Percentiles rank a stretch among this genome's conserved stretches.
These are phyloP conservation scores for Eurois occulta DNA, from an alignment of 2,888 invertebrate species.

Conservation along the genomic window DNA sequence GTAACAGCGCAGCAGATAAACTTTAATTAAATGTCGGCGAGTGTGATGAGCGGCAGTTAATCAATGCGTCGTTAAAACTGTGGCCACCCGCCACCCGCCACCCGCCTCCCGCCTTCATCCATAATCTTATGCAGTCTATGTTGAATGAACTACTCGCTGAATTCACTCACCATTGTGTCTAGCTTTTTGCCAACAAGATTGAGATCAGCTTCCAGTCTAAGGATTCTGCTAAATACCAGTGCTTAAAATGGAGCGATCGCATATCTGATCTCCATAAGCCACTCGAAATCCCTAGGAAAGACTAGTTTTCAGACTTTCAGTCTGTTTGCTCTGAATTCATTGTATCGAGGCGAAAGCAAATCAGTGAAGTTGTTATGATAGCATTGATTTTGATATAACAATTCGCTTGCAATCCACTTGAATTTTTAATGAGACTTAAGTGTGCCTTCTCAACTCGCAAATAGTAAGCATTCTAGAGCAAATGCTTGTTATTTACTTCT, in stretches of 20 bases:
- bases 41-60: slow-evolving; percentile 28
- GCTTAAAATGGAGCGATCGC: background rate
- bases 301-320: background rate
- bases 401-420: slow-evolving; percentile 1
- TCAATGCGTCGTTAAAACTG: slow-evolving; percentile 36
- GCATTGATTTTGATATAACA: slow-evolving; percentile 2
- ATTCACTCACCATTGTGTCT: background rate
- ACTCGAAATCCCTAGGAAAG: background rate
- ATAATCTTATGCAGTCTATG: background rate
- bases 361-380: background rate
- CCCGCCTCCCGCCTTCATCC: background rate
- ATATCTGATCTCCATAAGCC: background rate
- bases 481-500: slow-evolving; percentile 20
- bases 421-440: slow-evolving; percentile 28
- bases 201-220: background rate
- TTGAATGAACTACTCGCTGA: background rate
- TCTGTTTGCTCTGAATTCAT: background rate
- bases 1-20: slow-evolving; percentile 34
- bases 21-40: slow-evolving; percentile 50
- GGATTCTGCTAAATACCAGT: background rate
- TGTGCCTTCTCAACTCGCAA: slow-evolving; percentile 4
- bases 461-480: slow-evolving; percentile 20
- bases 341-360: background rate
- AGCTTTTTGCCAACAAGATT: background rate
- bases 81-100: slow-evolving; percentile 3